Evolutionary conservation across 2,113 vertebrate species (phyloP).

Genomic region (Petromus typicus): DNA sequence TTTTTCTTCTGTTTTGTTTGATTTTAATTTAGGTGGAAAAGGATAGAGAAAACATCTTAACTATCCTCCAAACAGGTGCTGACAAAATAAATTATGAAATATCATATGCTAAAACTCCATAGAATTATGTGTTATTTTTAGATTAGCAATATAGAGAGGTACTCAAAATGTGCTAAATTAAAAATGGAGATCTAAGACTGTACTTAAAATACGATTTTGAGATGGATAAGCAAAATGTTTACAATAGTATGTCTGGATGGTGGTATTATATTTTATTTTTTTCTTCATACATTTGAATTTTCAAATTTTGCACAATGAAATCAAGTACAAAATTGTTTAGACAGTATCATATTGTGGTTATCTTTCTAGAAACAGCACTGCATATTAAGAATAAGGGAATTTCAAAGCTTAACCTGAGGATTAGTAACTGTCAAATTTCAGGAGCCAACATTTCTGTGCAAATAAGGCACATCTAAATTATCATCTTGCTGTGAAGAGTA

Average conservation of each 20-base stretch:
- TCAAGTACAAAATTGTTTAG: background rate
- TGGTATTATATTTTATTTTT: background rate
- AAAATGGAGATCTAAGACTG: background rate
- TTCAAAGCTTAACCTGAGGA: background rate
- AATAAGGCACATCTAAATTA: background rate
- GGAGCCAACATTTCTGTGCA: background rate
- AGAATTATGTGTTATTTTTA: background rate
- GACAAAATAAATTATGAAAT: background rate
- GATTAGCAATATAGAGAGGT: background rate
- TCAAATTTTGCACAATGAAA: conserved; percentile 30
- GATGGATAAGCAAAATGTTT: background rate
- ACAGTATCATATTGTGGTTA: background rate
- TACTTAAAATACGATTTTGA: background rate
- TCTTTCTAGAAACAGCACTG: background rate
- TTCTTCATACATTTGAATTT: conserved; percentile 12
- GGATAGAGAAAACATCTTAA: background rate
- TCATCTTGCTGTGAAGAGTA: background rate
- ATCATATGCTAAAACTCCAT: background rate
- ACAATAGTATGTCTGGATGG: background rate
- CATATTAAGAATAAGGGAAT: background rate
- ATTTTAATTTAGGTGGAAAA: conserved; percentile 22
- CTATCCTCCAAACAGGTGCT: background rate
- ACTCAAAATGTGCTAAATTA: background rate
- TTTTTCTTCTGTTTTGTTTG: conserved; percentile 26
- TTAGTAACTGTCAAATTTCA: background rate